Conservation (phyloP, 2,113 vertebrate species). For the Xiphophorus maculatus region DNA sequence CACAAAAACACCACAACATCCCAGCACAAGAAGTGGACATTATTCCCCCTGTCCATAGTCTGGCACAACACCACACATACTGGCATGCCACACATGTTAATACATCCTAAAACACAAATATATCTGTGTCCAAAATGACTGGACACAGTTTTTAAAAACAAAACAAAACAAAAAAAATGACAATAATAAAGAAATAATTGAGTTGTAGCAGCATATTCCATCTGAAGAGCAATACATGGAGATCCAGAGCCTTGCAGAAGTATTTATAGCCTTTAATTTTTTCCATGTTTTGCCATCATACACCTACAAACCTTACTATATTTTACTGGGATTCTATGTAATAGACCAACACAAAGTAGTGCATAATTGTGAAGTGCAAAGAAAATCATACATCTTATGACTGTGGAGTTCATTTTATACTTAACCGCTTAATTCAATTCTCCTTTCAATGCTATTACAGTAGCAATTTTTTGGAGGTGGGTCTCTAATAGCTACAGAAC, state of each 20-base stretch:
- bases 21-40: slow-evolving; percentile 58
- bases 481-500: too few species aligned
- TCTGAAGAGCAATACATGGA: slow-evolving; percentile 10
- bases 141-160: not conserved
- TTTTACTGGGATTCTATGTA: not conserved
- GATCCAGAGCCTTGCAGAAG: not conserved
- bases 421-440: too few species aligned
- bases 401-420: too few species aligned
- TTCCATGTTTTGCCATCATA: too few species aligned
- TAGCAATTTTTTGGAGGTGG: too few species aligned
- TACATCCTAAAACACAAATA: slow-evolving; percentile 49
- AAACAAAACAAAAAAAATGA: not conserved
- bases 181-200: not conserved
- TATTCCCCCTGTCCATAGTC: slow-evolving; percentile 49
- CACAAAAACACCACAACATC: slow-evolving; percentile 68
- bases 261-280: not conserved
- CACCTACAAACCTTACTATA: not conserved
- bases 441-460: too few species aligned
- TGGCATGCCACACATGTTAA: slow-evolving; percentile 78
- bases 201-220: not conserved
- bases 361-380: too few species aligned
- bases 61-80: slow-evolving; percentile 70
- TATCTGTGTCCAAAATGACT: slow-evolving; percentile 9
- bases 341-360: too few species aligned
- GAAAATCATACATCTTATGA: too few species aligned